phyloP scores from a whole-genome alignment of 2,113 vertebrate species.

The Epinephelus cyanopodus region DNA sequence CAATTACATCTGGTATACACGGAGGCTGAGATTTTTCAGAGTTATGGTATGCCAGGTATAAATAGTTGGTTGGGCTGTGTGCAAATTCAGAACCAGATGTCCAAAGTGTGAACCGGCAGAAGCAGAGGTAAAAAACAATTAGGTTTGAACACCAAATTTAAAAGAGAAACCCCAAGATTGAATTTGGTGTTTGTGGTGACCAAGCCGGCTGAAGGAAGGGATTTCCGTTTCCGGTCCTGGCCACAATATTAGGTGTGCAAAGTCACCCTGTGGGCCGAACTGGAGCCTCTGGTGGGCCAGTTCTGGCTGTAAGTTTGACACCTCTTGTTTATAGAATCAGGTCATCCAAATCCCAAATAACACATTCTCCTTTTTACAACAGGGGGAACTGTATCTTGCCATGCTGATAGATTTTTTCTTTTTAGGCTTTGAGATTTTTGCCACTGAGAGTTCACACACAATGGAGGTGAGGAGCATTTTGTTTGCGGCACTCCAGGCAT shows the following conservation, averaged over 20 bases:
- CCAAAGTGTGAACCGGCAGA: too few species aligned
- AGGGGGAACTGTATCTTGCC: not conserved
- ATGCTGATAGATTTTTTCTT: not conserved
- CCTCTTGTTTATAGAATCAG: not conserved
- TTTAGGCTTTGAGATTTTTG: not conserved
- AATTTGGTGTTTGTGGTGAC: too few species aligned
- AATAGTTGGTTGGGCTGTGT: conserved; percentile 1
- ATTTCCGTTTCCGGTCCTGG: too few species aligned
- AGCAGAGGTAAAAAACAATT: too few species aligned
- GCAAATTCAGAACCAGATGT: conserved; percentile 22
- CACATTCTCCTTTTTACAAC: not conserved
- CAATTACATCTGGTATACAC: conserved; percentile 1
- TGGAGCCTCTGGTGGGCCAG: too few species aligned
- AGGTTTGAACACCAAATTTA: too few species aligned
- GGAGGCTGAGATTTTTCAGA: conserved; percentile 18
- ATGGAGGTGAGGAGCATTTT: not conserved
- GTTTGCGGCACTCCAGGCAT: not conserved
- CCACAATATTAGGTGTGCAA: too few species aligned
- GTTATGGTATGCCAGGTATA: not conserved
- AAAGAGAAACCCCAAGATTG: too few species aligned
- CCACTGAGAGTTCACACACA: not conserved
- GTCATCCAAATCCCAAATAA: conserved; percentile 3
- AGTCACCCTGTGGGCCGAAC: too few species aligned
- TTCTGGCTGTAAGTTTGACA: too few species aligned
- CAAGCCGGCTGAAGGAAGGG: too few species aligned